Conservation (phyloP, 2,797 vertebrate genomes). For the Anguilla anguilla region DNA sequence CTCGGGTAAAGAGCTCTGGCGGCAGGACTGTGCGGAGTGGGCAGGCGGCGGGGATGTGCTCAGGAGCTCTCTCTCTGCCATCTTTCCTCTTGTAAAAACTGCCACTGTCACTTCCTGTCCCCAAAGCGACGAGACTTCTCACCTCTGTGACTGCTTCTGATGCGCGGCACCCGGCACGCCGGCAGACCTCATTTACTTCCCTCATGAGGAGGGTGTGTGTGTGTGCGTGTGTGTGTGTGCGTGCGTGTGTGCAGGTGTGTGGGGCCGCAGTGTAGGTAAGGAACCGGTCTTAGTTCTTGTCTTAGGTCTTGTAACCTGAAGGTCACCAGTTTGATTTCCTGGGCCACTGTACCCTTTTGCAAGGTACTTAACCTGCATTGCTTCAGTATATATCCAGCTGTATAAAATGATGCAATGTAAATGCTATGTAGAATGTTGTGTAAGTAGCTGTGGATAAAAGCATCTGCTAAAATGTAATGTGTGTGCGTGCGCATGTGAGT, state of each 20-base stretch:
- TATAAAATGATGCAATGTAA: too few relatives aligned
- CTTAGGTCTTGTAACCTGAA: too few relatives aligned
- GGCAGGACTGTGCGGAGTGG: neutral
- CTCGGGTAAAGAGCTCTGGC: neutral
- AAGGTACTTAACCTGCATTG: too few relatives aligned
- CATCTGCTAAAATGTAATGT: neutral
- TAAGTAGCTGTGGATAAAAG: too few relatives aligned
- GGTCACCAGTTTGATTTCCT: neutral
- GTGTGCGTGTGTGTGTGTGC: neutral
- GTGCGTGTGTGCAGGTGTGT: neutral
- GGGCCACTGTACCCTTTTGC: too few relatives aligned
- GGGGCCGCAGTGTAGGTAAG: neutral
- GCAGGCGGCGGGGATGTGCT: neutral
- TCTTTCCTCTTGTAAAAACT: neutral
- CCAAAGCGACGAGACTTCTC: neutral
- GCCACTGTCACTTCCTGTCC: conserved; percentile 5
- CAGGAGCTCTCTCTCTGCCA: neutral
- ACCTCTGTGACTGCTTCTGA: neutral
- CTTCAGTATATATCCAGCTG: too few relatives aligned
- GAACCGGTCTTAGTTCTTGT: too few relatives aligned
- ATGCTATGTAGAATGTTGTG: too few relatives aligned
- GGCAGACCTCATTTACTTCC: neutral
- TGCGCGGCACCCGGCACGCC: neutral
- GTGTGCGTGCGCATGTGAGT: neutral
- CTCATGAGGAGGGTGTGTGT: neutral